These are phyloP conservation scores for Thalassophryne amazonica DNA, from an alignment of 2,797 vertebrate species.

Conservation along the genomic window DNA sequence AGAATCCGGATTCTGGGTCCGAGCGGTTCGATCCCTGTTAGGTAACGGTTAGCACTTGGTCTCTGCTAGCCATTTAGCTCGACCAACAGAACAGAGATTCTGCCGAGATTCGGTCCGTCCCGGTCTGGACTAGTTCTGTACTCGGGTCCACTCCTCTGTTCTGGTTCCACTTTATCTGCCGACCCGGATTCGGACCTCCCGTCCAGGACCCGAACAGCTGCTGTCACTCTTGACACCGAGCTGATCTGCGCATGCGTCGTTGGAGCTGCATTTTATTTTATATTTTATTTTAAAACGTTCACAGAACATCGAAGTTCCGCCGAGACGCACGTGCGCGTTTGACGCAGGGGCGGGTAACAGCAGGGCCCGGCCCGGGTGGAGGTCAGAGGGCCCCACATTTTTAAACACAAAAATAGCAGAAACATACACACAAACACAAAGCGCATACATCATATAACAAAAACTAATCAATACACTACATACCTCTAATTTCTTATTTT, in stretches of 20 bases:
- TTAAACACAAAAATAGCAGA: no score
- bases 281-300: no score
- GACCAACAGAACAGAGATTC: not conserved
- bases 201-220: slow-evolving; percentile 54
- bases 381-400: no score
- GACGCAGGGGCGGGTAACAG: no score
- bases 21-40: not conserved
- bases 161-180: slow-evolving; percentile 1
- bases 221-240: slow-evolving; percentile 50
- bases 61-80: not conserved
- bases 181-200: slow-evolving; percentile 18
- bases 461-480: no score
- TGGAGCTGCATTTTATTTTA: no score
- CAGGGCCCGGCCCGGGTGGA: no score
- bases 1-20: not conserved
- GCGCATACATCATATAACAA: no score
- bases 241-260: slow-evolving; percentile 49
- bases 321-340: no score
- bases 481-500: no score
- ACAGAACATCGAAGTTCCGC: no score
- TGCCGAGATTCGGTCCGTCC: not conserved
- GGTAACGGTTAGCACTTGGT: slow-evolving; percentile 8
- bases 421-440: no score
- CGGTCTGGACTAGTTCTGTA: not conserved
- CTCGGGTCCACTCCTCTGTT: not conserved